Conservation (phyloP, 2,113 vertebrate species). For the Dromas ardeola region DNA sequence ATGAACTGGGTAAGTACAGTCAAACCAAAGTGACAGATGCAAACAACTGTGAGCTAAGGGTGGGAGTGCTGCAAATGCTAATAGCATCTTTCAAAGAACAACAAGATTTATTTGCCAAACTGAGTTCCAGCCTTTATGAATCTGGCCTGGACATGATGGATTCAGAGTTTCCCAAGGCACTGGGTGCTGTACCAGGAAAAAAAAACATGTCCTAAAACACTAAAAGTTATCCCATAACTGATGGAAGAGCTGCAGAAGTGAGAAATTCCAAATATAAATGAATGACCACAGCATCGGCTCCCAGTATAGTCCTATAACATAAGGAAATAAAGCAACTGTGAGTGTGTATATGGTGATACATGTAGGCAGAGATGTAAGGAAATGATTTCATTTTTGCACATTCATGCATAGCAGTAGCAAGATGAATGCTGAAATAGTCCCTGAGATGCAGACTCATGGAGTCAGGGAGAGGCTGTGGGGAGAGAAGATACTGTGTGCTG, state of each 20-base stretch:
- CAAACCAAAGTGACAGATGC: background rate
- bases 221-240: background rate
- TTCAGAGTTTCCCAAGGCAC: background rate
- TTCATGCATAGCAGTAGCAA: background rate
- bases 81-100: background rate
- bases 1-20: background rate
- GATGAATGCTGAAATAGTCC: background rate
- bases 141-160: background rate
- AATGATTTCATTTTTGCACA: background rate
- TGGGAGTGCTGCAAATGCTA: background rate
- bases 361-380: background rate
- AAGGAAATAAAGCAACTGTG: background rate
- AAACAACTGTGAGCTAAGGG: background rate
- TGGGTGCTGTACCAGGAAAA: background rate
- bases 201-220: background rate
- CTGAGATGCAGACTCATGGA: fast-evolving
- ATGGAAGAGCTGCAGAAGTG: background rate
- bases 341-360: background rate
- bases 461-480: background rate
- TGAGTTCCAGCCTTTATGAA: background rate
- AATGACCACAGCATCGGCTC: background rate
- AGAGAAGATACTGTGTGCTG: background rate
- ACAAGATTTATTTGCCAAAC: background rate
- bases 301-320: background rate
- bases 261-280: background rate